These are phyloP conservation scores for Picathartes gymnocephalus DNA, from an alignment of 2,113 vertebrate genomes.

Conservation along the genomic window DNA sequence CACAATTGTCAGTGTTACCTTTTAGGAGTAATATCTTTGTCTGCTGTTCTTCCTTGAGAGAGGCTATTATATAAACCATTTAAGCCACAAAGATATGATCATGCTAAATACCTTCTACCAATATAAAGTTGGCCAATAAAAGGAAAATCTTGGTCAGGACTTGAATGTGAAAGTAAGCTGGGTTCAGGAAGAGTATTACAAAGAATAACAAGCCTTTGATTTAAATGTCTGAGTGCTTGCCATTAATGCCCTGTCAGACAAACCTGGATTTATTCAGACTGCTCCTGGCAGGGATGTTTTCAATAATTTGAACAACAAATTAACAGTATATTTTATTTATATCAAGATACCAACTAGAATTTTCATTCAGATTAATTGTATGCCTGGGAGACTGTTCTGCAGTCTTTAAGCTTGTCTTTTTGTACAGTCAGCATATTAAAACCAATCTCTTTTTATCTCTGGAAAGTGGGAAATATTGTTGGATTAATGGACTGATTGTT, in stretches of 20 bases:
- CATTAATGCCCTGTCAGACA: not conserved
- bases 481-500: not conserved
- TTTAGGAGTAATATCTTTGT: not conserved
- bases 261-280: not conserved
- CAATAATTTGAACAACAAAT: slow-evolving; percentile 34
- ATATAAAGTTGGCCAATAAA: not conserved
- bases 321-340: slow-evolving; percentile 51
- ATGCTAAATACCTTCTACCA: not conserved
- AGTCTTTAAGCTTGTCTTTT: not conserved
- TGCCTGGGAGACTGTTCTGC: not conserved
- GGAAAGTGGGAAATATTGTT: not conserved
- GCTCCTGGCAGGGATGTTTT: not conserved
- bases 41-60: not conserved
- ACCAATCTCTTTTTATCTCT: not conserved
- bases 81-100: not conserved
- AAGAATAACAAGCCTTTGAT: not conserved
- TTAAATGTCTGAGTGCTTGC: not conserved
- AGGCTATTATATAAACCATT: not conserved
- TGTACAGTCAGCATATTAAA: not conserved
- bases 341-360: not conserved
- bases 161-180: not conserved
- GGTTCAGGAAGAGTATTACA: not conserved
- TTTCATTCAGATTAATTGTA: not conserved
- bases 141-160: not conserved
- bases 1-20: not conserved